A percentile compares a stretch with the other conserved stretches of the same genome.
Evolutionary conservation across 2,888 invertebrate genomes (phyloP).

Genomic region (Scrobipalpa costella): DNA sequence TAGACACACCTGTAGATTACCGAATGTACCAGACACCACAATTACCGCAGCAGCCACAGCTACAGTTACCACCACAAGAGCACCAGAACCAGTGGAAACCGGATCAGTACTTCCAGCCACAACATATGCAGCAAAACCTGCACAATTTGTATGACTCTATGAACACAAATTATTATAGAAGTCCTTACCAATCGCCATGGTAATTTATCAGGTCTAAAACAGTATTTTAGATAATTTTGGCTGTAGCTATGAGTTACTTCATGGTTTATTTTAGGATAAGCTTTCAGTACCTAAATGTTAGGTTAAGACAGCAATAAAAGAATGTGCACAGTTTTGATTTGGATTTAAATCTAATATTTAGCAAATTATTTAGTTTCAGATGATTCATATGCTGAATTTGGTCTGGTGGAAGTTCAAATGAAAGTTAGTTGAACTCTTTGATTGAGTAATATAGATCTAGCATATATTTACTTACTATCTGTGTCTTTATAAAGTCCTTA

Average conservation of each 20-base stretch:
- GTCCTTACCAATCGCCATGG: conserved; percentile 69
- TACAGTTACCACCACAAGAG: conserved; percentile 18
- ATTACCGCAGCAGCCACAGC: conserved; percentile 32
- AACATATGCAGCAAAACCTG: conserved; percentile 40
- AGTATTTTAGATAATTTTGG: conserved; percentile 37
- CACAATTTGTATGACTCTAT: conserved; percentile 52
- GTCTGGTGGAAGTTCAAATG: not conserved
- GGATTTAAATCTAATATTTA: too few relatives aligned
- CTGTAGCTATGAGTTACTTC: conserved; percentile 11
- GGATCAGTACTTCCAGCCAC: conserved; percentile 45
- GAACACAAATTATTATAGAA: conserved; percentile 58
- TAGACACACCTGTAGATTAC: conserved; percentile 60
- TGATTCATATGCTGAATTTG: too few relatives aligned
- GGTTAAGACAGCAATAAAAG: not conserved
- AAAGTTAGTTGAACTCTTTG: not conserved
- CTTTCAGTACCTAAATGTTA: conserved; percentile 15
- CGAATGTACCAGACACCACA: conserved; percentile 41
- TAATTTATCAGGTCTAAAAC: conserved; percentile 57
- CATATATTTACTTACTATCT: not conserved
- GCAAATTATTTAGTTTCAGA: too few relatives aligned
- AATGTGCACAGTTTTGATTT: not conserved
- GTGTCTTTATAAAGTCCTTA: not conserved
- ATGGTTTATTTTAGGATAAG: conserved; percentile 13
- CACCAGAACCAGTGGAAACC: conserved; percentile 48
- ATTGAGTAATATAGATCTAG: not conserved